Conservation (phyloP, 2,797 vertebrate species). For the Sebastes itinus region DNA sequence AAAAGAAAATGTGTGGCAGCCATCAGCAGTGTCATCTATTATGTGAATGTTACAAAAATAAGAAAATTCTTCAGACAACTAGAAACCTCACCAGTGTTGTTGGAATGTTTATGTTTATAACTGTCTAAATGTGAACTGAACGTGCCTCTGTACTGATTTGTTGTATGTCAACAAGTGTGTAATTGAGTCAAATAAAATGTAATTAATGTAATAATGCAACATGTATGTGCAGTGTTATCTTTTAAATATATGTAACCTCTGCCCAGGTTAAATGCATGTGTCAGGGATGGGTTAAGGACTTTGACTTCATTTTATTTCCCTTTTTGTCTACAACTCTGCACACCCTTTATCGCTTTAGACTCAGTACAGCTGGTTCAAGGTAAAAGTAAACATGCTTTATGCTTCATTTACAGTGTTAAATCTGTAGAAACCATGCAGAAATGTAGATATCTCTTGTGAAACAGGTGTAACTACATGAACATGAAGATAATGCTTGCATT, state of each 20-base stretch:
- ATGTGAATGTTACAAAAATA: slow-evolving; percentile 18
- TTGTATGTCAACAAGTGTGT: slow-evolving; percentile 52
- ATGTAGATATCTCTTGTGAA: background rate
- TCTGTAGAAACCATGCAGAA: background rate
- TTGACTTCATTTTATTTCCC: background rate
- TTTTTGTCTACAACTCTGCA: background rate
- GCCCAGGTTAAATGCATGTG: background rate
- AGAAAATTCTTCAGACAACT: slow-evolving; percentile 8
- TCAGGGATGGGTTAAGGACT: background rate
- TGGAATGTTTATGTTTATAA: slow-evolving; percentile 24
- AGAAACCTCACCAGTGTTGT: slow-evolving; percentile 32
- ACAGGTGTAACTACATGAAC: background rate
- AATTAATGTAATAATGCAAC: slow-evolving; percentile 15
- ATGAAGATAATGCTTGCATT: background rate
- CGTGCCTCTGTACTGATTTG: slow-evolving; percentile 53
- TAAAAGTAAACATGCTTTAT: background rate
- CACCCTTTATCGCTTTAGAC: background rate
- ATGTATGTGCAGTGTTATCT: background rate
- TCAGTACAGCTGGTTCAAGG: background rate
- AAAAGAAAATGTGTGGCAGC: background rate
- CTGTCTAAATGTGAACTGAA: slow-evolving; percentile 52
- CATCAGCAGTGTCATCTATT: background rate
- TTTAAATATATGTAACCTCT: background rate
- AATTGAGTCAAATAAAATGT: slow-evolving; percentile 56
- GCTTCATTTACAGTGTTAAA: background rate